Conservation (phyloP, 2,888 invertebrate species). For the Rhaphigaster nebulosa region DNA sequence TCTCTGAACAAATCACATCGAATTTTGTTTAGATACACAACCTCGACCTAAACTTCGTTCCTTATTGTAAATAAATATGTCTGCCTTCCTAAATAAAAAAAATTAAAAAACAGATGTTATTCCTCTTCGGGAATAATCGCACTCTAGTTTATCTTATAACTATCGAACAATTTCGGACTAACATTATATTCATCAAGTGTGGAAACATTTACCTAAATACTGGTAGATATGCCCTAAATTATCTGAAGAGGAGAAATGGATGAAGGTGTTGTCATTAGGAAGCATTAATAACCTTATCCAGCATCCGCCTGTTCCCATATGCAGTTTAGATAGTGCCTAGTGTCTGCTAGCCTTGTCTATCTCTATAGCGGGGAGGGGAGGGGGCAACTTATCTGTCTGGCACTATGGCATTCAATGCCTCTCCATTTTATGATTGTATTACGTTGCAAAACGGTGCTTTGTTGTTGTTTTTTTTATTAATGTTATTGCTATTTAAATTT, state of each 20-base stretch:
- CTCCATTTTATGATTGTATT: not conserved
- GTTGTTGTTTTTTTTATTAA: too few relatives aligned
- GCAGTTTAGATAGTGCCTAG: not conserved
- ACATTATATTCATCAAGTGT: not conserved
- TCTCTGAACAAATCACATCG: too few relatives aligned
- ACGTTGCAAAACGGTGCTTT: not conserved
- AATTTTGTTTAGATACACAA: too few relatives aligned
- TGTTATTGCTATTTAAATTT: too few relatives aligned
- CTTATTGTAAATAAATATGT: too few relatives aligned
- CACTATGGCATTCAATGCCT: not conserved
- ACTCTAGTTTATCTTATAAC: too few relatives aligned
- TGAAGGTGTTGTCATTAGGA: conserved; percentile 15
- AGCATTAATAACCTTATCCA: conserved; percentile 31
- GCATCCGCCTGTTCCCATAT: not conserved
- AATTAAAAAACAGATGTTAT: too few relatives aligned
- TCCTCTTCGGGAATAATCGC: too few relatives aligned
- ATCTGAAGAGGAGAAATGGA: not conserved
- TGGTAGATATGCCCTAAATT: not conserved
- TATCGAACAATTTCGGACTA: not conserved
- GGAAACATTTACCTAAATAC: not conserved
- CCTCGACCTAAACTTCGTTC: too few relatives aligned
- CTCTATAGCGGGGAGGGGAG: not conserved
- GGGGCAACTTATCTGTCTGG: not conserved
- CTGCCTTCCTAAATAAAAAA: too few relatives aligned
- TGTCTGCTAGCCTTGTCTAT: not conserved